Evolutionary conservation across 92 coral and sea anemone species (phyloP).

Genomic region (Porites rus): DNA sequence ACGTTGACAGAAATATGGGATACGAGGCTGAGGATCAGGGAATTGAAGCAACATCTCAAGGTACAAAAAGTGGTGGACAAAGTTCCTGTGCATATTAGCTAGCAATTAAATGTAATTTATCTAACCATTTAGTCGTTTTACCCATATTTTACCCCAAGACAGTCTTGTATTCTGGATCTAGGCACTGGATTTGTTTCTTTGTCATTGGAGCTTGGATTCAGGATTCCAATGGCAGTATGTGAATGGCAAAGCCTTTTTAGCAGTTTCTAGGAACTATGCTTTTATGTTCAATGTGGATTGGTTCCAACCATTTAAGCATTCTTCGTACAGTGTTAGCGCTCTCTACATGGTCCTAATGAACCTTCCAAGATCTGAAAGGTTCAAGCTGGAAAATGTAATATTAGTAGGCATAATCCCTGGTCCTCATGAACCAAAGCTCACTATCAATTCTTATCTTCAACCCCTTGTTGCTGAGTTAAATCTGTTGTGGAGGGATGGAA

Average conservation of each 20-base stretch:
- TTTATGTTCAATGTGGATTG: constrained; percentile 70
- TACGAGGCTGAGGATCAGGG: constrained; percentile 2
- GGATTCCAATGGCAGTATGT: constrained; percentile 47
- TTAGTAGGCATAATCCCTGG: constrained; percentile 73
- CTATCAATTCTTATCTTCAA: constrained; percentile 31
- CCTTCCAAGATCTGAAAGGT: constrained; percentile 67
- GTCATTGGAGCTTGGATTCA: no score
- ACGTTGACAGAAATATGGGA: background rate
- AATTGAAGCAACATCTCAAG: background rate
- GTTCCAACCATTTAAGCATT: constrained; percentile 79
- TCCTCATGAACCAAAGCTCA: constrained; percentile 66
- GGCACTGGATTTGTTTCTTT: no score
- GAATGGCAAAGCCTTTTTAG: constrained; percentile 60
- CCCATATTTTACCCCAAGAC: no score
- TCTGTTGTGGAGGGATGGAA: constrained; percentile 39
- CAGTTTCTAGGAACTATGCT: constrained; percentile 65
- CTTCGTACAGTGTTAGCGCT: constrained; percentile 66
- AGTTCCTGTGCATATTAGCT: no score
- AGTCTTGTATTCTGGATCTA: no score
- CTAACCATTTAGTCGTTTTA: no score
- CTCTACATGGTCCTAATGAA: constrained; percentile 74
- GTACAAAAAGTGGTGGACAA: no score
- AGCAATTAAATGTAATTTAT: no score
- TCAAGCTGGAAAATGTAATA: constrained; percentile 67
- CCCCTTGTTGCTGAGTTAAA: constrained; percentile 40